A percentile compares a stretch with the other conserved stretches of the same genome.
These are phyloP conservation scores for Drosophila subsilvestris DNA, from an alignment of 2,888 invertebrate genomes.

Conservation along the genomic window DNA sequence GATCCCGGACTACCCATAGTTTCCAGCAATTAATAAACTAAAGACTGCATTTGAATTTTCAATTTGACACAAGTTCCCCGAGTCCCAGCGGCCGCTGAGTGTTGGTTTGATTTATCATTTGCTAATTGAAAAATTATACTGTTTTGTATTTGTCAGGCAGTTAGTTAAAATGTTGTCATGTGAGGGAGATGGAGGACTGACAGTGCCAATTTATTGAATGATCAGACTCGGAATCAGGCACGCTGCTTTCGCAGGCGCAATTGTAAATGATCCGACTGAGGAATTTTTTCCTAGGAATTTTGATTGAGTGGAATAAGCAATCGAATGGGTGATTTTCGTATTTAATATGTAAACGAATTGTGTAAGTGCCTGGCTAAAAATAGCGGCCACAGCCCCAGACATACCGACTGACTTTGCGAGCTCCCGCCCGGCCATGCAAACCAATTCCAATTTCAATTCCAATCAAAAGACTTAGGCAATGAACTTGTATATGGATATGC, in stretches of 20 bases:
- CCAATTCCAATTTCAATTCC: constrained; percentile 20
- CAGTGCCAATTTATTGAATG: constrained; percentile 75
- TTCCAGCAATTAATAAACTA: constrained; percentile 63
- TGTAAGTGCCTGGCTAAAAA: constrained; percentile 69
- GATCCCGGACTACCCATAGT: constrained; percentile 5
- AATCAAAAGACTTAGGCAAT: constrained; percentile 72
- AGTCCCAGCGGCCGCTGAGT: constrained; percentile 43
- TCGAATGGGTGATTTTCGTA: constrained; percentile 48
- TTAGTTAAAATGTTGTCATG: constrained; percentile 73
- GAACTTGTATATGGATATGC: constrained; percentile 46
- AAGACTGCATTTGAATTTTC: constrained; percentile 67
- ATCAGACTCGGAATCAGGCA: constrained; percentile 47
- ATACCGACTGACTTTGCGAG: constrained; percentile 50
- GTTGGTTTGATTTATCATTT: constrained; percentile 79
- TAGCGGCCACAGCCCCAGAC: constrained; percentile 42
- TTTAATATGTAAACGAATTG: constrained; percentile 75
- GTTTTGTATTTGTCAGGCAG: constrained; percentile 71
- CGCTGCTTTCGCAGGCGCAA: constrained; percentile 33
- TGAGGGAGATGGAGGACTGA: constrained; percentile 40
- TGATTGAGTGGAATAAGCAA: constrained; percentile 78
- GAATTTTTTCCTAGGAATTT: constrained; percentile 77
- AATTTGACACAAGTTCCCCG: constrained; percentile 49
- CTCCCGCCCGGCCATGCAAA: constrained; percentile 60
- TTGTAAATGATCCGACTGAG: constrained; percentile 68
- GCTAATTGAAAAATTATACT: constrained; percentile 80